phyloP scores from a whole-genome alignment of 2,888 invertebrate species.

The Oasisia sp. region DNA sequence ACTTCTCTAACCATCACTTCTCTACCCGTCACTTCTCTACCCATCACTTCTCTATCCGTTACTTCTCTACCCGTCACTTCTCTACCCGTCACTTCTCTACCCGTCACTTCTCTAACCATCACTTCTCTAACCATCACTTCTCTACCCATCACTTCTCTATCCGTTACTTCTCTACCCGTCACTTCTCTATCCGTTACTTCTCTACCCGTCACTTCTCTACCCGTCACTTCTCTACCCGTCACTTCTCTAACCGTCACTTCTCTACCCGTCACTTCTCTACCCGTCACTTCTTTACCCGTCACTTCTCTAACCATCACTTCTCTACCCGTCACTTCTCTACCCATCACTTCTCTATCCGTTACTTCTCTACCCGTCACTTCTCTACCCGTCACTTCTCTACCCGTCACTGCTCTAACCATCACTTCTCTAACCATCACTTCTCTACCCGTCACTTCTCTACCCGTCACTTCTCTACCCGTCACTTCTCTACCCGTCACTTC shows the following conservation, averaged over 20 bases:
- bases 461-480: too few species aligned
- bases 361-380: too few species aligned
- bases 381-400: too few species aligned
- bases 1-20: neutral
- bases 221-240: too few species aligned
- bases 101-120: neutral
- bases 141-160: neutral
- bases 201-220: neutral
- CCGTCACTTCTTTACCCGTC: conserved; percentile 41
- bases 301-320: too few species aligned
- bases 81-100: neutral
- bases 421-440: too few species aligned
- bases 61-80: neutral
- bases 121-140: too few species aligned
- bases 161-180: neutral
- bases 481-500: too few species aligned
- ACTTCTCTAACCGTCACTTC: neutral
- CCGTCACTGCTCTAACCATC: too few species aligned
- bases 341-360: too few species aligned
- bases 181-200: neutral
- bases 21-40: neutral
- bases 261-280: conserved; percentile 41
- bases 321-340: too few species aligned
- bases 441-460: too few species aligned
- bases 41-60: neutral